A percentile compares a stretch with the other conserved stretches of the same genome.
phyloP scores from a whole-genome alignment of 2,888 invertebrate species.

The Leucozona laternaria region DNA sequence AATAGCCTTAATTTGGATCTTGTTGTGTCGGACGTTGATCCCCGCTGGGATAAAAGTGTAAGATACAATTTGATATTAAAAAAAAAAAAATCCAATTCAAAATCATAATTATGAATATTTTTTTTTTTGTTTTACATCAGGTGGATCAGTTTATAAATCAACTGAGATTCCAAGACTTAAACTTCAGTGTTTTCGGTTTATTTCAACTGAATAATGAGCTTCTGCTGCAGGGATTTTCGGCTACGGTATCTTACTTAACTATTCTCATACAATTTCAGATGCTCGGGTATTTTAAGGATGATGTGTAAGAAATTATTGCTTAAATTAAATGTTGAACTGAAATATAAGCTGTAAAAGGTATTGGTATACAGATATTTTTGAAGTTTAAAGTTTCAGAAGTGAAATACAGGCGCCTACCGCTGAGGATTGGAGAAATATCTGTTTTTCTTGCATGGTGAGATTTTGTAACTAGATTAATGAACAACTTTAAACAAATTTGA shows the following conservation, averaged over 20 bases:
- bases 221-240: slow-evolving; percentile 18
- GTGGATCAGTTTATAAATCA: slow-evolving; percentile 51
- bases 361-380: no score
- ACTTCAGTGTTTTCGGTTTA: slow-evolving; percentile 35
- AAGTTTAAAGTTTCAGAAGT: no score
- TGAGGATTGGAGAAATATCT: no score
- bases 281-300: slow-evolving; percentile 21
- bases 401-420: no score
- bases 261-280: slow-evolving; percentile 54
- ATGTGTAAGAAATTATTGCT: not conserved
- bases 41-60: slow-evolving; percentile 80
- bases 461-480: no score
- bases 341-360: no score
- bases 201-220: slow-evolving; percentile 45
- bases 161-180: slow-evolving; percentile 21
- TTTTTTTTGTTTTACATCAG: slow-evolving; percentile 3
- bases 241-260: slow-evolving; percentile 26
- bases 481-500: no score
- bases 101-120: not conserved
- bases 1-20: slow-evolving; percentile 78
- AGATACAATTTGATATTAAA: no score
- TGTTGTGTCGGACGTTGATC: slow-evolving; percentile 79
- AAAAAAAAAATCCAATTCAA: not conserved
- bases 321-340: no score
- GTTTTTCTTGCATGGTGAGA: no score